Percentiles rank a stretch among this genome's conserved stretches.
phyloP scores from a whole-genome alignment of 2,797 vertebrate species.

The Darevskia nairensis region DNA sequence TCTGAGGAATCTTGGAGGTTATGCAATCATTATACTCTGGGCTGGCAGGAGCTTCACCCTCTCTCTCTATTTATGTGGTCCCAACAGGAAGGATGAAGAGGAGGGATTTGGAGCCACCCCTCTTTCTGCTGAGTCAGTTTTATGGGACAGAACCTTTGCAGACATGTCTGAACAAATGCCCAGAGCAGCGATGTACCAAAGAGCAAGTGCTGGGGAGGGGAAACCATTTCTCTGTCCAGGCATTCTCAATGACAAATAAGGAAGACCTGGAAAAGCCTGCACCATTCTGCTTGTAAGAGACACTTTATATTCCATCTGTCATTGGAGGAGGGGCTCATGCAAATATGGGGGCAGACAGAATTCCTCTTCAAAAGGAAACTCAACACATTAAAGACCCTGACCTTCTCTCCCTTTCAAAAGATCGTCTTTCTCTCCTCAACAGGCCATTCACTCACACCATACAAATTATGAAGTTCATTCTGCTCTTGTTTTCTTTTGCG shows the following conservation, averaged over 20 bases:
- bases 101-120: too few species aligned
- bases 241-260: not conserved
- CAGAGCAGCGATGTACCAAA: too few species aligned
- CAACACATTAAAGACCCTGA: not conserved
- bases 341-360: not conserved
- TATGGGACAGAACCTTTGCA: too few species aligned
- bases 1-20: too few species aligned
- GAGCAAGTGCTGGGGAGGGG: too few species aligned
- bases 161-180: too few species aligned
- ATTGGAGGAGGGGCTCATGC: not conserved
- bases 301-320: not conserved
- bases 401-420: too few species aligned
- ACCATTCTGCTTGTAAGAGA: not conserved
- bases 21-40: too few species aligned
- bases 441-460: rapidly evolving
- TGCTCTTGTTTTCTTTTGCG: not conserved
- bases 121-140: too few species aligned
- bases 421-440: rapidly evolving
- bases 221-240: not conserved
- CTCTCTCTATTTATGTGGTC: too few species aligned
- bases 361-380: not conserved
- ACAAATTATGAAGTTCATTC: not conserved
- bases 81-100: too few species aligned
- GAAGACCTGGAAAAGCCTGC: not conserved
- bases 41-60: too few species aligned